Base-by-base conservation (phyloP, 2,113 vertebrate species). In the Neodon shergylaensis region DNA sequence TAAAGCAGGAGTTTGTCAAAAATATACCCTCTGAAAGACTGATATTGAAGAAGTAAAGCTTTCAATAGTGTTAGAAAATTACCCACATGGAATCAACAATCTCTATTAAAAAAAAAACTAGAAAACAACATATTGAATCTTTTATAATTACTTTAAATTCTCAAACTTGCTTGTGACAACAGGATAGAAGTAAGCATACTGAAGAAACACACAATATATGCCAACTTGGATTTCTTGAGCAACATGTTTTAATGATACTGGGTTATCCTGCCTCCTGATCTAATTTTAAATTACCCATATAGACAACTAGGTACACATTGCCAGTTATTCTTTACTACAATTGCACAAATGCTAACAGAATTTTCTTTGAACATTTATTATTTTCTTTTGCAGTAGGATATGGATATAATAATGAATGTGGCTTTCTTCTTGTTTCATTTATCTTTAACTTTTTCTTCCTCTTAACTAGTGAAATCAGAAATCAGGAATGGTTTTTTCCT, bases 391-490 rank as follows among this genome's bases (percentile, higher is more conserved):
- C 31, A 87, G 54, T 88, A 31, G 33, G 12, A 79, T 0, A 10
- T 90, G 19, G 52, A 54, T 63, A 8, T 3, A 73, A 21, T 68
- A 92, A 31, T 72, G 58, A 92, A 58, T 63, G 2, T n/a, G 31
- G 14, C 3, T 88, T 92, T 95, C 92, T 52, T 68, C 3, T 73
- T n/a, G 1, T 63, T 39, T 92, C 63, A 36, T 72, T 74, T 92
- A 68, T 76, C 7, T 85, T 92, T 36, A 61, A 78, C 44, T 49
- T 28, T 7, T 90, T 87, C 79, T 95, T 94, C 33, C 85, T 82
- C 70, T 6, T 82, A 94, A 81, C 47, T 88, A 94, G 54, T 81
- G 76, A 96, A 96, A 98, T 33, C 14, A 83, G 42, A 97, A 97
- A 79, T 82, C 0, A 74, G 90, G 47, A n/a, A 19, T 16, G 58